A percentile compares a stretch with the other conserved stretches of the same genome.
Evolutionary conservation across 2,113 vertebrate species (phyloP).

Genomic region (Cyanistes caeruleus): DNA sequence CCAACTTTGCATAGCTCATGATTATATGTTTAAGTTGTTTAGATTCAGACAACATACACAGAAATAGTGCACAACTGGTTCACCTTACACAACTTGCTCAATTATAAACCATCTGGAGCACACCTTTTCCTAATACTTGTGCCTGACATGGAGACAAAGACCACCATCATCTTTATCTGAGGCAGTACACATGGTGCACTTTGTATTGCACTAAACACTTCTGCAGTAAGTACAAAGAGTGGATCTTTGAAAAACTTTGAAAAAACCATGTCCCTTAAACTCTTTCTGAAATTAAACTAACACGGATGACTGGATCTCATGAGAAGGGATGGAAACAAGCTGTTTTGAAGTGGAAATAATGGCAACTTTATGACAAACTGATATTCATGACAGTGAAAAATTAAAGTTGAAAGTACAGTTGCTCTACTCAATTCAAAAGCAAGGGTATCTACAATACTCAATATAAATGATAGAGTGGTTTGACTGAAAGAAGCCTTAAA

Average conservation of each 20-base stretch:
- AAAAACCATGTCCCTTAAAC: background rate
- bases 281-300: background rate
- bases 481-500: background rate
- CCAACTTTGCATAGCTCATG: background rate
- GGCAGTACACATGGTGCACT: background rate
- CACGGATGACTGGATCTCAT: accelerated
- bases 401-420: background rate
- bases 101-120: background rate
- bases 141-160: background rate
- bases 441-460: background rate
- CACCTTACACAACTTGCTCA: background rate
- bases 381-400: background rate
- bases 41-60: background rate
- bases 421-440: background rate
- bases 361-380: background rate
- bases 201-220: background rate
- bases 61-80: background rate
- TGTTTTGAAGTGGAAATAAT: background rate
- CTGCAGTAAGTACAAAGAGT: background rate
- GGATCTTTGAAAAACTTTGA: background rate
- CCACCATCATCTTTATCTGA: background rate
- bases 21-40: background rate
- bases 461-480: background rate
- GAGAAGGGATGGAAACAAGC: background rate
- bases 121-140: background rate